Evolutionary conservation across 2,888 invertebrate genomes (phyloP), one percentile per base, ranked within the genome.

Genomic region (Omphaloscelis lunosa): DNA sequence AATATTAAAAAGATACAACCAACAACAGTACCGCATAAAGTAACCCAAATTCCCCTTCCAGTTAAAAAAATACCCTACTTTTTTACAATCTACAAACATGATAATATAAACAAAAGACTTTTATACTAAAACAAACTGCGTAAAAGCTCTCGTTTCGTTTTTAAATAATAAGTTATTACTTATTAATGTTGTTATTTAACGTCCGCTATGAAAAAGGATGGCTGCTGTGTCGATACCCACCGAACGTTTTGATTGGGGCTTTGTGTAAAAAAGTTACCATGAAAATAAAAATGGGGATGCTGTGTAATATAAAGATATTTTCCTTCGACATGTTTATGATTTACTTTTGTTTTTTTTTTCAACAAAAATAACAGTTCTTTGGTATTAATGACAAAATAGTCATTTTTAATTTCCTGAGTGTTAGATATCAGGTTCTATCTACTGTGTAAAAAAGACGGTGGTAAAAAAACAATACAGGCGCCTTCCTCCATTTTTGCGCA

Each of bases 1-100:
- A 85, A 72, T 83, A 81, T 85, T 62, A 62, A 85, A 85, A 71
- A 82, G 48, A 65, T 73, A 74, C 56, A 65, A 77, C 56, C 69
- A 34, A 53, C 85, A 56, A 56, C 62, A 71, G 59, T 74, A 65
- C 41, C 53, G 45, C 53, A 82, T 71, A 63, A 85, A 59, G 71
- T 61, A 71, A 75, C 69, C 69, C 65, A 34, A 81, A 62, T 45
- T 61, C 39, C 23, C 53, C 53, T 75, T 62, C 45, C 29, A 34
- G 12, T 72, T 65, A 51, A 65, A 62, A 78, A 72, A 65, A 23
- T 62, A 67, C 8, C 39, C 77, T 74, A 69, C 56, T 77, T 80
- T 77, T 79, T 77, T 67, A 58, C 29, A 79, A 67, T 69, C 34
- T 45, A 41, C 77, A 79, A 86, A 75, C 70, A 53, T 59, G 68